Percentiles rank a stretch among this genome's conserved stretches.
Evolutionary conservation across 2,888 invertebrate genomes (phyloP).

Genomic region (Hermodice carunculata): DNA sequence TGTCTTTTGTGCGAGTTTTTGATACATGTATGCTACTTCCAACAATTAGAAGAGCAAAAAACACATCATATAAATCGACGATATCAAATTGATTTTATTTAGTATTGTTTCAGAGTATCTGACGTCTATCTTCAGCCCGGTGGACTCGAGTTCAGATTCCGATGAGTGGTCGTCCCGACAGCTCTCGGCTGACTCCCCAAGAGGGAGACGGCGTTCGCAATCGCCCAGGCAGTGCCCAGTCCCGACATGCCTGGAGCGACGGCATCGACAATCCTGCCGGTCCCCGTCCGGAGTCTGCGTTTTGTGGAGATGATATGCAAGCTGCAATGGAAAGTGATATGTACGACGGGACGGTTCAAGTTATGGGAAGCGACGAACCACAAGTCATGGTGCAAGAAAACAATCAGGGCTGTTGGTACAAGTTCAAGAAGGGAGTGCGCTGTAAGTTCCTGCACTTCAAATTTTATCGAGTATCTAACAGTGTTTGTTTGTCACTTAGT

Average conservation of each 20-base stretch:
- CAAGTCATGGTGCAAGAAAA: constrained; percentile 38
- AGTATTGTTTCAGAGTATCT: too few relatives aligned
- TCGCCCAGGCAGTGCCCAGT: constrained; percentile 56
- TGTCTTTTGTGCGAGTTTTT: too few relatives aligned
- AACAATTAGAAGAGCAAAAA: too few relatives aligned
- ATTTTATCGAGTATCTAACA: neutral
- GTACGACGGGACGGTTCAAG: constrained; percentile 24
- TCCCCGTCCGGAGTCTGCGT: constrained; percentile 1
- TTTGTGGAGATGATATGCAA: constrained; percentile 25
- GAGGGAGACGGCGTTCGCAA: neutral
- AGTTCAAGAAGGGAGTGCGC: constrained; percentile 59
- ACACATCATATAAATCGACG: too few relatives aligned
- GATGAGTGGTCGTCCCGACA: too few relatives aligned
- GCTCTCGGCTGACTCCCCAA: too few relatives aligned
- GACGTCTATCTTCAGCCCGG: too few relatives aligned
- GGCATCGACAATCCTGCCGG: constrained; percentile 29
- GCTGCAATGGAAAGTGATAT: constrained; percentile 45
- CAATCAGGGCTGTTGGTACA: constrained; percentile 50
- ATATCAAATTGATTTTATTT: too few relatives aligned
- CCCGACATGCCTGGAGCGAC: constrained; percentile 57
- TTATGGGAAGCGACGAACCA: neutral
- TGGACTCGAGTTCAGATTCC: too few relatives aligned
- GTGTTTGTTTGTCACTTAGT: too few relatives aligned
- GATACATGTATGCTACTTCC: too few relatives aligned
- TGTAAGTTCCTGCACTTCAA: constrained; percentile 54